Evolutionary conservation across 2,113 vertebrate genomes (phyloP).

Genomic region (Hyaena hyaena): DNA sequence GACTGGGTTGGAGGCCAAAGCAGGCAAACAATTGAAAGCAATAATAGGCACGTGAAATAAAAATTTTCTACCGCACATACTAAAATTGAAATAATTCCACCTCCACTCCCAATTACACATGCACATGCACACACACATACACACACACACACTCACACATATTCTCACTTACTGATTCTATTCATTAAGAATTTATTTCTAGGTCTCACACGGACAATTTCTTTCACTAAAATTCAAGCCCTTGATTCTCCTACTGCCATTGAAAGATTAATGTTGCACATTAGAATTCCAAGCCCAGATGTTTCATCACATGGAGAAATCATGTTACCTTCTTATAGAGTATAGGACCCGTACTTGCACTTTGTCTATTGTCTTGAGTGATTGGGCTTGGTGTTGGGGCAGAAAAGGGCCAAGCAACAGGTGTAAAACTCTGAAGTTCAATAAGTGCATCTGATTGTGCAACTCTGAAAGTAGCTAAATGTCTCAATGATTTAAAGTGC

Average conservation of each 20-base stretch:
- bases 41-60: neutral
- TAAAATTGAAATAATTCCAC: slow-evolving; percentile 22
- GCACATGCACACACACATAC: neutral
- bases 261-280: neutral
- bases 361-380: neutral
- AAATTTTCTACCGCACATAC: neutral
- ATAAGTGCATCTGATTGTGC: neutral
- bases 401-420: slow-evolving; percentile 24
- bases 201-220: neutral
- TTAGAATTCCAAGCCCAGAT: slow-evolving; percentile 1
- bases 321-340: neutral
- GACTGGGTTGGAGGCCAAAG: accelerated
- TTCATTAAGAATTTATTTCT: neutral
- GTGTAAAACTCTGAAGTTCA: slow-evolving; percentile 16
- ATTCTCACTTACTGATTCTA: neutral
- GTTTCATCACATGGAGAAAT: neutral
- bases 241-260: neutral
- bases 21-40: neutral
- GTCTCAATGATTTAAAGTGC: slow-evolving; percentile 53
- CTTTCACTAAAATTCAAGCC: neutral
- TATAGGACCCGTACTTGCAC: neutral
- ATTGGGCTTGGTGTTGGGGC: neutral
- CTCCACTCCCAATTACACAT: neutral
- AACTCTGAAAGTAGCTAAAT: slow-evolving; percentile 34
- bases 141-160: neutral